Conservation (phyloP, 2,113 vertebrate species). For the Leptobrachium ailaonicum region DNA sequence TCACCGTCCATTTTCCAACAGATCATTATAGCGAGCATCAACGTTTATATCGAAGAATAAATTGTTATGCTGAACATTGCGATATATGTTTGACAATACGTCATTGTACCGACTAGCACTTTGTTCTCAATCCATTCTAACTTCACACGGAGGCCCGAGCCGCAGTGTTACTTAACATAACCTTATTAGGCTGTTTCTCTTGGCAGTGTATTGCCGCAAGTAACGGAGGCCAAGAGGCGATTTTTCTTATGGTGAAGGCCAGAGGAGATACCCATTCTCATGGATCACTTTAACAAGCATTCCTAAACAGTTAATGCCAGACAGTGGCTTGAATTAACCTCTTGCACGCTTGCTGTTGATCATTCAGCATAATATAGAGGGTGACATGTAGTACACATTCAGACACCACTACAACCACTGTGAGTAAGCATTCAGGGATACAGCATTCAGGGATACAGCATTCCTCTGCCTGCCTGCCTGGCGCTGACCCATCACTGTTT, state of each 20-base stretch:
- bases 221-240: not conserved
- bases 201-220: not conserved
- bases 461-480: not conserved
- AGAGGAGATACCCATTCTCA: not conserved
- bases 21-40: too few species aligned
- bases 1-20: too few species aligned
- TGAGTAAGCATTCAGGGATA: conserved; percentile 11
- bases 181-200: conserved; percentile 27
- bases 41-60: too few species aligned
- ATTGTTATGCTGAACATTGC: too few species aligned
- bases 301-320: conserved; percentile 15
- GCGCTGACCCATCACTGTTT: not conserved
- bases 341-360: not conserved
- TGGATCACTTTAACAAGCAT: not conserved
- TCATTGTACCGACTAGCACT: too few species aligned
- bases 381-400: not conserved
- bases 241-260: conserved; percentile 9
- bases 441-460: not conserved
- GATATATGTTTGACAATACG: too few species aligned
- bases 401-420: not conserved
- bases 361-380: not conserved
- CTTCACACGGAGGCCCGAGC: conserved; percentile 16
- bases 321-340: conserved; percentile 4
- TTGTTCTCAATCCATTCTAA: not conserved
- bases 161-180: conserved; percentile 28